Percentiles rank a stretch among this genome's conserved stretches.
phyloP scores from a whole-genome alignment of 2,888 invertebrate genomes.

The Embidobia sp. region DNA sequence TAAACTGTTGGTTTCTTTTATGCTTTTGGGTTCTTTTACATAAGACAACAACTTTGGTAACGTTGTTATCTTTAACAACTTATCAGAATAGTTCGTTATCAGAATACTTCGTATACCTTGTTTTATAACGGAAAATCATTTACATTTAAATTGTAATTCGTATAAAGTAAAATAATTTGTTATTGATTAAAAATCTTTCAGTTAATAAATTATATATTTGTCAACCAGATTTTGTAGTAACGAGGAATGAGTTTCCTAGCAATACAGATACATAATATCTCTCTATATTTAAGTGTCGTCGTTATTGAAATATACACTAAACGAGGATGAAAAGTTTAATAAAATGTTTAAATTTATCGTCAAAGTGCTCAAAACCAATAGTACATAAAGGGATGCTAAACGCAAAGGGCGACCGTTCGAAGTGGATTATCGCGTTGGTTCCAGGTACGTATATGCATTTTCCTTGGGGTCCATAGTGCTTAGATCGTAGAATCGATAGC shows the following conservation, averaged over 20 bases:
- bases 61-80: background rate
- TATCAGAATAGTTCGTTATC: background rate
- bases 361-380: background rate
- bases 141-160: too few relatives aligned
- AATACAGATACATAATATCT: too few relatives aligned
- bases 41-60: slow-evolving; percentile 6
- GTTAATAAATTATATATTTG: too few relatives aligned
- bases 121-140: too few relatives aligned
- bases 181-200: too few relatives aligned
- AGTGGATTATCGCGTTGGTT: slow-evolving; percentile 40
- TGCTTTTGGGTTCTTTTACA: background rate
- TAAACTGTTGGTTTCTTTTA: background rate
- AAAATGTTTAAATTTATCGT: slow-evolving; percentile 21
- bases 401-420: slow-evolving; percentile 43
- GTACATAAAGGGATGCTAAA: slow-evolving; percentile 24
- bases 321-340: too few relatives aligned
- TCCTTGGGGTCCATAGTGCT: slow-evolving; percentile 32
- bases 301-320: too few relatives aligned
- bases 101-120: too few relatives aligned
- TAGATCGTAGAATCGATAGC: slow-evolving; percentile 61
- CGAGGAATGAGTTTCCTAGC: too few relatives aligned
- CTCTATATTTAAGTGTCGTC: too few relatives aligned
- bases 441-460: slow-evolving; percentile 27
- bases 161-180: too few relatives aligned
- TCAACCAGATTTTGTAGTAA: too few relatives aligned